Percentiles rank a stretch among this genome's conserved stretches.
Conservation (phyloP, 1,140 invertebrate species). For the Cherax destructor region DNA sequence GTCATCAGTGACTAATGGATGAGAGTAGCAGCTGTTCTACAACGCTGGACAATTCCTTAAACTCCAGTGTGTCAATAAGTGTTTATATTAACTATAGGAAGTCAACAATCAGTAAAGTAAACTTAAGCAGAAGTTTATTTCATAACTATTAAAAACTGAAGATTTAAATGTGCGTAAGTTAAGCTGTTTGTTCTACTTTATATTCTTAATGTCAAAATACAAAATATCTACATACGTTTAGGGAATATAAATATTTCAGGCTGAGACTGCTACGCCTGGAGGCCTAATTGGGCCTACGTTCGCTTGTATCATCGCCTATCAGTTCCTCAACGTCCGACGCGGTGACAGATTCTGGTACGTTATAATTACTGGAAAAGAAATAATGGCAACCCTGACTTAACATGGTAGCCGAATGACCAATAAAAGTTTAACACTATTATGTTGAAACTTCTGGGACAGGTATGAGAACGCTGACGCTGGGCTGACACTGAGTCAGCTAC, state of each 20-base stretch:
- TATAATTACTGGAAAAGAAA: no score
- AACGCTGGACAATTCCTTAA: no score
- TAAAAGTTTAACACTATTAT: background rate
- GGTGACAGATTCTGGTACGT: slow-evolving; percentile 74
- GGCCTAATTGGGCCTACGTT: slow-evolving; percentile 79
- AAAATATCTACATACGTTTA: background rate
- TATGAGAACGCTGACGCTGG: slow-evolving; percentile 19
- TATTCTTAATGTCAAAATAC: background rate
- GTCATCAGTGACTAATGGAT: no score
- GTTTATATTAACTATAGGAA: no score
- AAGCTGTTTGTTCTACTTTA: background rate
- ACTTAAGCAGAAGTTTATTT: no score
- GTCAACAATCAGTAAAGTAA: no score
- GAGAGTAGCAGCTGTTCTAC: no score
- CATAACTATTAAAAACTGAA: no score
- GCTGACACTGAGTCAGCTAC: background rate
- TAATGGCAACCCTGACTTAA: no score
- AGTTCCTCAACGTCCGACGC: slow-evolving; percentile 75
- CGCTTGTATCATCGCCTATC: slow-evolving; percentile 79
- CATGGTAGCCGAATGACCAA: no score
- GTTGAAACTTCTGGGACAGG: background rate
- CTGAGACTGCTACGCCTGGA: slow-evolving; percentile 73
- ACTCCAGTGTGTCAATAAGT: no score
- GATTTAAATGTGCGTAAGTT: background rate
- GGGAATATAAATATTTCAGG: slow-evolving; percentile 9